phyloP scores from a whole-genome alignment of 2,888 invertebrate genomes.

The Terebella lapidaria region DNA sequence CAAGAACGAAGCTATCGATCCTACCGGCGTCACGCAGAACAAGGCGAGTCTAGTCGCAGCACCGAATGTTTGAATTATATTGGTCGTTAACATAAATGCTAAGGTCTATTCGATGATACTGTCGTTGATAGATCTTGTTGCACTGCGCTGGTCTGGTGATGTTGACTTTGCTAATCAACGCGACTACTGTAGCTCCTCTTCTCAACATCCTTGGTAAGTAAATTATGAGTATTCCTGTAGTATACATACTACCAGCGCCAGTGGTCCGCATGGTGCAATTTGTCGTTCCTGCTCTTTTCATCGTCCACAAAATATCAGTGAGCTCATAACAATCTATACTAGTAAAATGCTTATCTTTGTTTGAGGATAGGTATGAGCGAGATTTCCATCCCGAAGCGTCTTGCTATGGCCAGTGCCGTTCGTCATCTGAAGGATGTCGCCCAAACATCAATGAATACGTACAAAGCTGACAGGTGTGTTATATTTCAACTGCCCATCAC shows the following conservation, averaged over 20 bases:
- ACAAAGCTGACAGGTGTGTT: conserved; percentile 61
- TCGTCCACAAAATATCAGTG: too few relatives aligned
- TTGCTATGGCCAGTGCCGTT: conserved; percentile 46
- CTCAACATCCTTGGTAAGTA: conserved; percentile 58
- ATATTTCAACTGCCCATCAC: too few relatives aligned
- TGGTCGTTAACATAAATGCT: too few relatives aligned
- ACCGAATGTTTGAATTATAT: background rate
- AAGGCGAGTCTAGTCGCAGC: conserved; percentile 1
- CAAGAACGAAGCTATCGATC: conserved; percentile 48
- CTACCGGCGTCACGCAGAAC: background rate
- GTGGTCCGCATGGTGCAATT: too few relatives aligned
- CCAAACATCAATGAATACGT: conserved; percentile 57
- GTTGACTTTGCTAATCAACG: conserved; percentile 61
- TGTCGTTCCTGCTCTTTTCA: too few relatives aligned
- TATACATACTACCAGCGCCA: too few relatives aligned
- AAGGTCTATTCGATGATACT: too few relatives aligned
- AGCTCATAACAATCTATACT: too few relatives aligned
- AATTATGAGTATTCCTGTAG: background rate
- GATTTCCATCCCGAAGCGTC: conserved; percentile 40
- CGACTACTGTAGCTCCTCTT: conserved; percentile 58
- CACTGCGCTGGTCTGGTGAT: conserved; percentile 61
- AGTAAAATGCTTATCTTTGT: too few relatives aligned
- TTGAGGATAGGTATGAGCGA: conserved; percentile 51
- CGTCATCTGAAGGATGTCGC: conserved; percentile 35
- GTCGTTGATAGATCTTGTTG: conserved; percentile 58